A percentile compares a stretch with the other conserved stretches of the same genome.
These are phyloP conservation scores for Poeciliopsis gracilis DNA, from an alignment of 2,797 vertebrate genomes.

Conservation along the genomic window DNA sequence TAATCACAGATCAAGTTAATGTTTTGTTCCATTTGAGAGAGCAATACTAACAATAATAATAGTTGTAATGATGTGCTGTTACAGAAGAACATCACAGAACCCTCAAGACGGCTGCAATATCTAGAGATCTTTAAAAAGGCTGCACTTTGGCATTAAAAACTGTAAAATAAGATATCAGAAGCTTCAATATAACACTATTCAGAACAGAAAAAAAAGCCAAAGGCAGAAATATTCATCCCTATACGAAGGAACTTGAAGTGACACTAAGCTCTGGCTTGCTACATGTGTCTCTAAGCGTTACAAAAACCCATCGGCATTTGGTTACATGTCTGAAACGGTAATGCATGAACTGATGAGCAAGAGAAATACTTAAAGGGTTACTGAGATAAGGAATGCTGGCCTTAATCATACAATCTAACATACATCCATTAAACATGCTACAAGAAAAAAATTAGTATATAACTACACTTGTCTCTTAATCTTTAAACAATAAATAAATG, in stretches of 20 bases:
- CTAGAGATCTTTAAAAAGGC: constrained; percentile 83
- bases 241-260: constrained; percentile 87
- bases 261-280: constrained; percentile 83
- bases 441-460: constrained; percentile 92
- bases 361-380: constrained; percentile 89
- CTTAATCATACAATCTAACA: constrained; percentile 92
- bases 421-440: constrained; percentile 94
- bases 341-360: constrained; percentile 83
- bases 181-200: constrained; percentile 87
- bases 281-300: constrained; percentile 90
- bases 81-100: constrained; percentile 83
- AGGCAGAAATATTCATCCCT: constrained; percentile 86
- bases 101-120: constrained; percentile 80
- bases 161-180: constrained; percentile 78
- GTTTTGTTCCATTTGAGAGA: constrained; percentile 76
- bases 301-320: constrained; percentile 83
- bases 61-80: constrained; percentile 77
- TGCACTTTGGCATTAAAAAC: constrained; percentile 87
- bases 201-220: constrained; percentile 76
- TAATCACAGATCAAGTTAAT: constrained; percentile 83
- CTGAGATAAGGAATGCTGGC: constrained; percentile 94
- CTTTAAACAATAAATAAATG: constrained; percentile 99
- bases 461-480: constrained; percentile 92
- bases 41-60: constrained; percentile 76
- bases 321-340: constrained; percentile 90